Evolutionary conservation across 2,113 vertebrate genomes (phyloP), one percentile per base, ranked within the genome.

Genomic region (Oophaga pumilio): DNA sequence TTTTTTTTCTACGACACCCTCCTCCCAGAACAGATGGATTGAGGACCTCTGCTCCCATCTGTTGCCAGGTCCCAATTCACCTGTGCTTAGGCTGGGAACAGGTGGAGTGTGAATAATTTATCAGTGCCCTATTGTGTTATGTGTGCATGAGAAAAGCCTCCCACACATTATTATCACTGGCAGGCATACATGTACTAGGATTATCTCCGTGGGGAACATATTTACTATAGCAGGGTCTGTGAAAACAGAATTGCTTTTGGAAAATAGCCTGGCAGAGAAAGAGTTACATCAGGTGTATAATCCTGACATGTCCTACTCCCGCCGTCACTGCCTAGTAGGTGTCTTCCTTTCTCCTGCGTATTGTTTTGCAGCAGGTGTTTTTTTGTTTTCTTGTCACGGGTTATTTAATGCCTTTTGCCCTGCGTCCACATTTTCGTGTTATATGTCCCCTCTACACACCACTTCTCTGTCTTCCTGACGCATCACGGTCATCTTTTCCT

Each of bases 51-150:
- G 14, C 52, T 76, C 49, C 76, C 85, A 87, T 66, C 64, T 82
- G 79, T 10, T 74, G 56, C 68, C 53, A 60, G 57, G 33, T 86
- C 66, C 66, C 53, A 74, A 53, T 76, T 76, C 66, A 82, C 68
- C 86, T 87, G 17, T 59, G 28, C 68, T 60, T 9, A 82, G 86
- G 18, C 66, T 43, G 7, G 53, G 74, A 79, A 76, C 59, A 79
- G 62, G 86, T 66, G 86, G 57, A 14, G 78, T 87, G 8, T 87
- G n/a, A 82, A 87, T 87, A 82, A 87, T 87, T 87, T 14, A 87
- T 60, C 20, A 82, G 68, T 13, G 20, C n/a, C 56, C 10, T 62
- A 82, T 87, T 87, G 68, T 87, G 50, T 68, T 59, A 50, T 68
- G 53, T 81, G 62, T 87, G 69, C 81, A 50, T 52, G 8, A 66